Percentiles rank a stretch among this genome's conserved stretches.
phyloP scores from a whole-genome alignment of 2,113 vertebrate genomes.

The Pedetes capensis region DNA sequence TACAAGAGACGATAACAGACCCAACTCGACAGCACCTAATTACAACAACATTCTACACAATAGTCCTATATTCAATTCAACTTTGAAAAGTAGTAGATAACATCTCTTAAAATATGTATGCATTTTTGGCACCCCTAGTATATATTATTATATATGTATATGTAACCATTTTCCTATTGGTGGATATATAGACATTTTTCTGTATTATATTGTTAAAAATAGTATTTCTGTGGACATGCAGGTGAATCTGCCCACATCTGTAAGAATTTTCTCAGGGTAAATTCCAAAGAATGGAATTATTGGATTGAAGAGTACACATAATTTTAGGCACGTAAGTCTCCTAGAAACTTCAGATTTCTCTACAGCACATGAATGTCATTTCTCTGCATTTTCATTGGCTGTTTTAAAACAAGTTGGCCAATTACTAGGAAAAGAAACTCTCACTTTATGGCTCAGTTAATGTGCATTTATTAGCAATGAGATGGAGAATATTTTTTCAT shows the following conservation, averaged over 20 bases:
- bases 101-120: too few relatives aligned
- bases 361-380: background rate
- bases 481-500: background rate
- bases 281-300: background rate
- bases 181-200: background rate
- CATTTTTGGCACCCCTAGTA: too few relatives aligned
- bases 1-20: too few relatives aligned
- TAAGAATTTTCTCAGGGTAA: background rate
- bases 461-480: background rate
- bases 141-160: too few relatives aligned
- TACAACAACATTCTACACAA: too few relatives aligned
- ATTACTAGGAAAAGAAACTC: background rate
- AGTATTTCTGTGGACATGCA: background rate
- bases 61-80: too few relatives aligned
- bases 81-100: too few relatives aligned
- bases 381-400: background rate
- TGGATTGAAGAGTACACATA: background rate
- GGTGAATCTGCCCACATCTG: background rate
- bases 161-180: background rate
- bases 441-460: background rate
- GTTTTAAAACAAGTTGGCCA: background rate
- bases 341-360: background rate
- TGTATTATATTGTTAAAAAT: background rate
- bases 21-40: too few relatives aligned
- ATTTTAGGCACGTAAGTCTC: background rate